Evolutionary conservation across 2,888 invertebrate species (phyloP).

Genomic region (Epinotia ramella): DNA sequence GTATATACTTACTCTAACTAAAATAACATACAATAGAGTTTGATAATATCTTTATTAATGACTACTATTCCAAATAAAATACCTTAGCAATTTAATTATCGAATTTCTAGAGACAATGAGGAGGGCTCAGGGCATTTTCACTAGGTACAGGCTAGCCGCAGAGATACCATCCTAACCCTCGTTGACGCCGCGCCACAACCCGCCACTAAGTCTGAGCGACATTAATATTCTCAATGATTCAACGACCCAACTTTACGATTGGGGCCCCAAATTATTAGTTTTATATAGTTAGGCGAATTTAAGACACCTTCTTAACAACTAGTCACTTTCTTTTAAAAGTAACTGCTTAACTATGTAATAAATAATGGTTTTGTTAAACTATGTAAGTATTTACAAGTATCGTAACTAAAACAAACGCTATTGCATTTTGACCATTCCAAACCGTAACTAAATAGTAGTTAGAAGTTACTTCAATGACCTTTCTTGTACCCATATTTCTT

Average conservation of each 20-base stretch:
- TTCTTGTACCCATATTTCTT: slow-evolving; percentile 91
- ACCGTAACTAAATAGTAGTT: background rate
- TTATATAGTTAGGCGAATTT: slow-evolving; percentile 2
- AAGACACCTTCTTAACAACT: background rate
- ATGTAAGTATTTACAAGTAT: slow-evolving; percentile 27
- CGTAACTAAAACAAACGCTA: slow-evolving; percentile 33
- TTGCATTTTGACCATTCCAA: slow-evolving; percentile 7
- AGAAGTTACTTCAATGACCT: slow-evolving; percentile 64
- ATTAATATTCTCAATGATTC: slow-evolving; percentile 23
- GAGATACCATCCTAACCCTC: slow-evolving; percentile 11
- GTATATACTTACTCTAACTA: slow-evolving; percentile 33
- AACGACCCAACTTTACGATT: slow-evolving; percentile 23
- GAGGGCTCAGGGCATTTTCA: background rate
- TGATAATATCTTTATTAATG: slow-evolving; percentile 40
- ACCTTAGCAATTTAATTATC: slow-evolving; percentile 26
- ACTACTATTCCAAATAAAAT: slow-evolving; percentile 32
- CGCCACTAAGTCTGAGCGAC: slow-evolving; percentile 9
- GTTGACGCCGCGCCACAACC: background rate
- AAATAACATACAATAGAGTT: slow-evolving; percentile 38
- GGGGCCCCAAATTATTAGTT: slow-evolving; percentile 23
- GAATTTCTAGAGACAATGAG: slow-evolving; percentile 15
- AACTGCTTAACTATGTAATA: slow-evolving; percentile 35
- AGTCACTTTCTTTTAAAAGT: slow-evolving; percentile 13
- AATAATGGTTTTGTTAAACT: slow-evolving; percentile 38
- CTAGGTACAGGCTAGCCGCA: background rate